phyloP scores from a whole-genome alignment of 2,797 vertebrate species.

The Acipenser oxyrinchus region DNA sequence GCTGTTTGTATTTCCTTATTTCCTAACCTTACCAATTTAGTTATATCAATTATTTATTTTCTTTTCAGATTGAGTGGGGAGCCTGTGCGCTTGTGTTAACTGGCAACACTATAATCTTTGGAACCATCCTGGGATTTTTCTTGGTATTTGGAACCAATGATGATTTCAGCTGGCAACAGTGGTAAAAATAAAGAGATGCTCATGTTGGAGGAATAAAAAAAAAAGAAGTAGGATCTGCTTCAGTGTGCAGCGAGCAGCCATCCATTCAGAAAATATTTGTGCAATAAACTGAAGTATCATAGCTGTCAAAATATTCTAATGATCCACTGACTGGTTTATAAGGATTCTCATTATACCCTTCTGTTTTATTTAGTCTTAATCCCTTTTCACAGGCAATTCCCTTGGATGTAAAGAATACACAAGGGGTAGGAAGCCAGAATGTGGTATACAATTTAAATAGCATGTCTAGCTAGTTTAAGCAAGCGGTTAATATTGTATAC shows the following conservation, averaged over 20 bases:
- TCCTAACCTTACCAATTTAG: neutral
- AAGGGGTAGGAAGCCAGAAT: no score
- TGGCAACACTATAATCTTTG: conserved; percentile 90
- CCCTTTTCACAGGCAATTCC: neutral
- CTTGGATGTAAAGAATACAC: conserved; percentile 11
- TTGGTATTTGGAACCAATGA: conserved; percentile 93
- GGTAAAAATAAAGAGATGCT: conserved; percentile 58
- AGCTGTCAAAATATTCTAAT: conserved; percentile 36
- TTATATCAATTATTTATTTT: neutral
- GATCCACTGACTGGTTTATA: conserved; percentile 10
- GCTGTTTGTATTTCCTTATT: no score
- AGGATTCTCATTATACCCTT: conserved; percentile 13
- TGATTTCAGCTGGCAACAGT: conserved; percentile 98
- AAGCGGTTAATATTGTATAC: no score
- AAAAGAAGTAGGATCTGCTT: no score
- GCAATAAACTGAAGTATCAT: conserved; percentile 57
- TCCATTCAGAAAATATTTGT: conserved; percentile 53
- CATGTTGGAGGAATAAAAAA: conserved; percentile 48
- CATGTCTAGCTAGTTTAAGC: no score
- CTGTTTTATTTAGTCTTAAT: conserved; percentile 14
- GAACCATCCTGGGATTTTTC: conserved; percentile 95
- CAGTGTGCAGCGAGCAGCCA: conserved; percentile 39
- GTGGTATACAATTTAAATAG: no score
- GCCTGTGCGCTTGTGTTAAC: conserved; percentile 91
- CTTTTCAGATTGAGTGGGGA: conserved; percentile 84